phyloP scores from a whole-genome alignment of 2,797 vertebrate genomes.

The Tympanoctomys barrerae region DNA sequence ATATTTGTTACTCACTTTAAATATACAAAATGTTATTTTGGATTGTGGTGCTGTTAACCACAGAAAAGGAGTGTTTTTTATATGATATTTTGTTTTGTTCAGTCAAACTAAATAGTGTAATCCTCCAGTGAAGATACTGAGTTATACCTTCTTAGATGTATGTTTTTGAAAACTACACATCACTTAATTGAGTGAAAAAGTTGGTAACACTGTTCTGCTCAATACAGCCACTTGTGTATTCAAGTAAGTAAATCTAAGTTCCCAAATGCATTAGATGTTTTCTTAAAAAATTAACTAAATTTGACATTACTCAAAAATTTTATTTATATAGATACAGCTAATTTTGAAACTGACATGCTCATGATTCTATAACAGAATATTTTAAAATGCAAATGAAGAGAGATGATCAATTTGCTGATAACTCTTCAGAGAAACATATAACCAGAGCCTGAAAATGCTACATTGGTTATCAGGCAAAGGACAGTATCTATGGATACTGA shows the following conservation, averaged over 20 bases:
- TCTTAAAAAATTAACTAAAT: neutral
- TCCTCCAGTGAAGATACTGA: neutral
- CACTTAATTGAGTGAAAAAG: neutral
- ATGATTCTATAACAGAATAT: neutral
- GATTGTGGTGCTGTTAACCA: neutral
- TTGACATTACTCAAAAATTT: neutral
- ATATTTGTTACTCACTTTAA: neutral
- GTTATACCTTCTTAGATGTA: neutral
- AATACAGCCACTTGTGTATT: neutral
- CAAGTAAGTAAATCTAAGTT: neutral
- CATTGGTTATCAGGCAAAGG: neutral
- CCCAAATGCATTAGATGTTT: neutral
- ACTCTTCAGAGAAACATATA: neutral
- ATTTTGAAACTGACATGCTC: neutral
- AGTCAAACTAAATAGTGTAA: neutral
- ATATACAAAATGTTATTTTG: neutral
- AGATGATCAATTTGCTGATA: accelerated
- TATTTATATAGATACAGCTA: neutral
- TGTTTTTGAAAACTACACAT: neutral
- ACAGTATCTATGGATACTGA: no score
- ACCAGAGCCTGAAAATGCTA: neutral
- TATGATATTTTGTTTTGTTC: neutral
- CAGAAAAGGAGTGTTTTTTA: neutral
- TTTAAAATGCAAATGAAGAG: neutral
- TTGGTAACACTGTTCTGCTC: neutral